Base-by-base conservation (phyloP, 2,888 invertebrate genomes). In the Uloborus plumipes region DNA sequence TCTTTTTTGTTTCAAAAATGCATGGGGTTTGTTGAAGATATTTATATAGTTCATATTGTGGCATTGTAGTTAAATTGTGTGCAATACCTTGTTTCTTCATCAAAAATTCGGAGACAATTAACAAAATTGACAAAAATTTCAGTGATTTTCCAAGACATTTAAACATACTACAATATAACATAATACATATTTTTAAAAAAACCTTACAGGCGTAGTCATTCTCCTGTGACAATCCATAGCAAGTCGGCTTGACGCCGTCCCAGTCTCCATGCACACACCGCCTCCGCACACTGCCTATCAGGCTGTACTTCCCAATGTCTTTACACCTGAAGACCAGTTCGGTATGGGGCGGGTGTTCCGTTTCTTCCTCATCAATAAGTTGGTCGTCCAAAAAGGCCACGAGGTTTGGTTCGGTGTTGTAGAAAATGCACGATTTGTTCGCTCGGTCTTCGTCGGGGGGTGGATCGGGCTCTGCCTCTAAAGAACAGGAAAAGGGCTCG, bases 281-380 rank as follows among this genome's bases (percentile, higher is more conserved):
- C 16, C 94, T 90, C 1, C 91, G 91, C 85, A 92, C 93, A 0
- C 93, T 93, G 0, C 95, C 95, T n/a, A 92, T 91, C 92, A 95
- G 92, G 0, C 93, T 92, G 88, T 93, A 95, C 89, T 95, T 95
- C n/a, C 95, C 95, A 70, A 95, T 95, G 87, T 95, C 95, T 49
- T 91, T 91, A 88, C 95, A 95, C 86, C 95, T 92, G 73, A 91
- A 92, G 39, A 91, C 91, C 84, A 94, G 91, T 51, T 92, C 90
- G 14, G 94, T 91, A 16, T 94, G 94, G 0, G 94, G 93, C 0
- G 94, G 93, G 88, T 95, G 94, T 86, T 95, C 94, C 0, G 94
- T 93, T 2, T 92, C 91, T 82, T 93, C 93, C 87, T 94, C 94
- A 0, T 93, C 92, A 72, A 95, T 93, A 88, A 93, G 92, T 87